A percentile compares a stretch with the other conserved stretches of the same genome.
These are phyloP conservation scores for Sebastes trivittatus DNA, from an alignment of 2,797 vertebrate species.

Conservation along the genomic window DNA sequence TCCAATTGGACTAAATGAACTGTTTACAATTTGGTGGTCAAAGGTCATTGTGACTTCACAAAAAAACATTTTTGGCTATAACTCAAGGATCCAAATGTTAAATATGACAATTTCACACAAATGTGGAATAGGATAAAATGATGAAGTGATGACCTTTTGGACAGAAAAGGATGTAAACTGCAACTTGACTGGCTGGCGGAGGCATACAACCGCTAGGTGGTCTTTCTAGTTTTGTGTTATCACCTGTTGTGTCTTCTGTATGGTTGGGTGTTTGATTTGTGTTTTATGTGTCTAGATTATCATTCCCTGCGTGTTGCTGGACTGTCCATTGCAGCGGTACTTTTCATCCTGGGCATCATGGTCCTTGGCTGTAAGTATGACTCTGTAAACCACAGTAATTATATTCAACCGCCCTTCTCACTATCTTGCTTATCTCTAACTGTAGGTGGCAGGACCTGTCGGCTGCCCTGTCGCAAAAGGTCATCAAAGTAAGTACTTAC, in stretches of 20 bases:
- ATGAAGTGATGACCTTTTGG: too few species aligned
- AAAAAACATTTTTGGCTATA: too few species aligned
- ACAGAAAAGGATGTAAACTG: too few species aligned
- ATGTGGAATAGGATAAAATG: too few species aligned
- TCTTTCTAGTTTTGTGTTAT: neutral
- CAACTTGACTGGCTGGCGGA: too few species aligned
- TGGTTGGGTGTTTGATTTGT: slow-evolving; percentile 6
- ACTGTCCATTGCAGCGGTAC: slow-evolving; percentile 70
- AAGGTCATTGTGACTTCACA: too few species aligned
- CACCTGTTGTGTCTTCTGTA: neutral
- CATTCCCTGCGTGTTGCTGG: slow-evolving; percentile 57
- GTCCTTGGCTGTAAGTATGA: slow-evolving; percentile 78
- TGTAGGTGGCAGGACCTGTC: slow-evolving; percentile 71
- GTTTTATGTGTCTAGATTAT: slow-evolving; percentile 73
- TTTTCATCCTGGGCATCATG: slow-evolving; percentile 81
- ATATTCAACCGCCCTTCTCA: neutral
- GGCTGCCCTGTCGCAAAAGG: slow-evolving; percentile 54
- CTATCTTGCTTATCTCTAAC: neutral
- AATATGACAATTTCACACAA: too few species aligned
- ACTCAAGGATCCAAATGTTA: too few species aligned
- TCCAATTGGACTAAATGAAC: too few species aligned
- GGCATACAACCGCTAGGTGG: too few species aligned
- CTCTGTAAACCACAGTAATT: neutral
- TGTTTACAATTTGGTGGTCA: too few species aligned
- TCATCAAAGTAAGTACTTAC: slow-evolving; percentile 72